Evolutionary conservation across 2,113 vertebrate genomes (phyloP).

Genomic region (Oceanites oceanicus): DNA sequence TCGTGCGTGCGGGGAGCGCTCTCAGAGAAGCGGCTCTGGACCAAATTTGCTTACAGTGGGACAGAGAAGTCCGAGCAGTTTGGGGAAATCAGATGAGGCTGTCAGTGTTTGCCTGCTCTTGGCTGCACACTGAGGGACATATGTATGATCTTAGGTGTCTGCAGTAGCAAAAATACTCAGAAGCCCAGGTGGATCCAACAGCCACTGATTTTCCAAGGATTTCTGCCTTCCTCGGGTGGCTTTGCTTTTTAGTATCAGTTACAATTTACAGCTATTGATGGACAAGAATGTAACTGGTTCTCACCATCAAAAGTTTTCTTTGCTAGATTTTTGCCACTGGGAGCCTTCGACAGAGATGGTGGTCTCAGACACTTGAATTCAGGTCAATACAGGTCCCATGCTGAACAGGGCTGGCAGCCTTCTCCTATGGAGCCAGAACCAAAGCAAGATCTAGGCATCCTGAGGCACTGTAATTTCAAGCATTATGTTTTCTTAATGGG

Average conservation of each 20-base stretch:
- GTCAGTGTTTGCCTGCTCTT: background rate
- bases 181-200: background rate
- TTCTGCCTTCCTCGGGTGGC: background rate
- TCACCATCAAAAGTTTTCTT: background rate
- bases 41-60: background rate
- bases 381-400: background rate
- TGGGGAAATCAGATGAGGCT: background rate
- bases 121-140: background rate
- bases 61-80: background rate
- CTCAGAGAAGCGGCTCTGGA: background rate
- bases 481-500: constrained; percentile 61
- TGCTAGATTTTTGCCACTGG: background rate
- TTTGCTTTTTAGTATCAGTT: background rate
- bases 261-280: background rate
- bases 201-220: background rate
- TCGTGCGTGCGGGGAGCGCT: rapidly evolving
- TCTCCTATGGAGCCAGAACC: background rate
- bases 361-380: background rate
- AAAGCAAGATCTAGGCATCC: background rate
- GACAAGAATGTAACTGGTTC: background rate
- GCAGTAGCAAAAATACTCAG: background rate
- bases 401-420: background rate
- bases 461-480: constrained; percentile 22
- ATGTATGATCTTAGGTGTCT: background rate
- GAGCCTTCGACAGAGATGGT: background rate